Evolutionary conservation across 2,888 invertebrate genomes (phyloP).

Genomic region (Synanthedon andrenaeformis): DNA sequence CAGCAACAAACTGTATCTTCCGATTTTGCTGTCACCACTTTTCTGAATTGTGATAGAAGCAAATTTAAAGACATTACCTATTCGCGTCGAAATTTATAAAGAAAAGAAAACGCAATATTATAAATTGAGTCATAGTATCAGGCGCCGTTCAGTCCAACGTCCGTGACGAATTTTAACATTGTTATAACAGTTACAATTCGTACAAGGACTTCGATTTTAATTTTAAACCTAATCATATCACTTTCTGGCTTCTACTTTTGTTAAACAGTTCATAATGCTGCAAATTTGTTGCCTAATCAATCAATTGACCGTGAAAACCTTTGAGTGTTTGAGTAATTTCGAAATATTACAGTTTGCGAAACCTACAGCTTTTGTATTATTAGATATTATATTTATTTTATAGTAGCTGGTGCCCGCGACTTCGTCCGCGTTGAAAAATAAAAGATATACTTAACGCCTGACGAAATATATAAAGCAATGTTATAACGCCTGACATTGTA

Average conservation of each 20-base stretch:
- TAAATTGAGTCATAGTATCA: too few relatives aligned
- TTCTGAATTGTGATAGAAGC: too few relatives aligned
- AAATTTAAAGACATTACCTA: too few relatives aligned
- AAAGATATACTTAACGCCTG: too few relatives aligned
- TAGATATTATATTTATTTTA: too few relatives aligned
- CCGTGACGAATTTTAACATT: neutral
- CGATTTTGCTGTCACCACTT: too few relatives aligned
- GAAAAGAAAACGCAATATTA: neutral
- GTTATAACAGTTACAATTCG: constrained; percentile 20
- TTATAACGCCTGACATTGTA: too few relatives aligned
- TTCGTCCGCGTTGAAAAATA: too few relatives aligned
- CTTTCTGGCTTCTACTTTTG: neutral
- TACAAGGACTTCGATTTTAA: constrained; percentile 17
- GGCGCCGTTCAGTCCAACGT: too few relatives aligned
- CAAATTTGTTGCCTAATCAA: constrained; percentile 2
- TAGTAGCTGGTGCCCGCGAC: too few relatives aligned
- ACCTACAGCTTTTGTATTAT: neutral
- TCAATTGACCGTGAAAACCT: constrained; percentile 25
- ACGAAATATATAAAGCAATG: too few relatives aligned
- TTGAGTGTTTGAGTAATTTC: constrained; percentile 19
- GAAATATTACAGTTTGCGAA: constrained; percentile 16
- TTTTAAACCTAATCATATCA: neutral
- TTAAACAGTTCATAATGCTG: constrained; percentile 1
- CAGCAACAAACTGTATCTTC: too few relatives aligned
- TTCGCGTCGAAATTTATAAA: neutral